These are phyloP conservation scores for Fissipunctia ypsillon DNA, from an alignment of 2,888 invertebrate genomes.

Conservation along the genomic window DNA sequence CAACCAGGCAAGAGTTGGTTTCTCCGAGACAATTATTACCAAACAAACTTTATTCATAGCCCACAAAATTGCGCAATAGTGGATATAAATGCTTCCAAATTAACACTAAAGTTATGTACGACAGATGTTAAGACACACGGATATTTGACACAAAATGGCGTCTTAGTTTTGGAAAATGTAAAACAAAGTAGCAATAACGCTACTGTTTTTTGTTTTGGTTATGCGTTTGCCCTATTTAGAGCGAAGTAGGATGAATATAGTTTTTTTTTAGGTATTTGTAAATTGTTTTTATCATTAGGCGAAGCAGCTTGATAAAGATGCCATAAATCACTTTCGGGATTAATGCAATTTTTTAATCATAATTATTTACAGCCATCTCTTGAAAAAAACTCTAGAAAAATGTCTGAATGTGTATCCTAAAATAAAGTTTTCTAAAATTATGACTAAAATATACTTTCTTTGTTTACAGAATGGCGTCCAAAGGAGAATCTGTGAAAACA, in stretches of 20 bases:
- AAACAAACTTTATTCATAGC: slow-evolving; percentile 36
- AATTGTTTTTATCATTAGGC: background rate
- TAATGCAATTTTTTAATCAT: background rate
- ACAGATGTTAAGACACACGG: slow-evolving; percentile 19
- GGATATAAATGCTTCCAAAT: slow-evolving; percentile 30
- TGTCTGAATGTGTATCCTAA: background rate
- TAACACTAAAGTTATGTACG: slow-evolving; percentile 11
- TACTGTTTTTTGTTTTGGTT: background rate
- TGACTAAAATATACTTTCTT: slow-evolving; percentile 56
- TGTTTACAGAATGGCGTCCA: slow-evolving; percentile 84
- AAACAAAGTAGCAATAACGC: slow-evolving; percentile 10
- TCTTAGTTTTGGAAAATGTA: slow-evolving; percentile 28
- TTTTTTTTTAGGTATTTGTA: background rate
- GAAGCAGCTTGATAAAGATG: background rate
- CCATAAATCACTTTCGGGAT: background rate
- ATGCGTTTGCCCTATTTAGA: slow-evolving; percentile 6
- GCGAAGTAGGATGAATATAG: background rate
- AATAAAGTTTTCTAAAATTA: background rate
- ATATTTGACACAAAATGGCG: slow-evolving; percentile 14
- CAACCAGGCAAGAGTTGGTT: slow-evolving; percentile 31
- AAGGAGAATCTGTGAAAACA: slow-evolving; percentile 78
- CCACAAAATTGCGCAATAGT: slow-evolving; percentile 34
- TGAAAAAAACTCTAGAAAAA: background rate
- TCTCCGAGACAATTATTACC: slow-evolving; percentile 34
- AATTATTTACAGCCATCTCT: background rate